Conservation (phyloP, 2,888 invertebrate species). For the Amiota minor region DNA sequence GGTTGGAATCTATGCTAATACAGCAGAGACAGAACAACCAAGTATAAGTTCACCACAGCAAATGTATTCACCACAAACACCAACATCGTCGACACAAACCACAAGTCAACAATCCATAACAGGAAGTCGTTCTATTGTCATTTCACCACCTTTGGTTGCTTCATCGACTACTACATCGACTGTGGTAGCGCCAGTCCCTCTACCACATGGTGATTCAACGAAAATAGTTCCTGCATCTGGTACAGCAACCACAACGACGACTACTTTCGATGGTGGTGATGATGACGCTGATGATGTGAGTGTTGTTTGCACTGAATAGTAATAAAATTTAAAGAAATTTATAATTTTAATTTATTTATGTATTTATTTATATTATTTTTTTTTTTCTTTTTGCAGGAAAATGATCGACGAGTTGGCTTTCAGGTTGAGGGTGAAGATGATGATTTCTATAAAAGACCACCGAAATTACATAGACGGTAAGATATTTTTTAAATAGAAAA, state of each 20-base stretch:
- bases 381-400: slow-evolving; percentile 72
- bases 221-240: slow-evolving; percentile 30
- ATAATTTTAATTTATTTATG: not conserved
- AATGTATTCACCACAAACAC: slow-evolving; percentile 44
- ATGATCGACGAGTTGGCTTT: slow-evolving; percentile 80
- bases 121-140: not conserved
- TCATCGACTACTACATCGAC: slow-evolving; percentile 33
- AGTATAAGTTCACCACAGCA: not conserved
- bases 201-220: slow-evolving; percentile 54
- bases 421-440: slow-evolving; percentile 74
- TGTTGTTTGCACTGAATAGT: too few relatives aligned
- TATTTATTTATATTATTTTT: not conserved
- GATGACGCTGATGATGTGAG: slow-evolving; percentile 80
- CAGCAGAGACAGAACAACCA: slow-evolving; percentile 12
- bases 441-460: slow-evolving; percentile 72
- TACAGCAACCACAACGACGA: slow-evolving; percentile 39
- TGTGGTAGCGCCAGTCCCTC: slow-evolving; percentile 38
- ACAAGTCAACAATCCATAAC: slow-evolving; percentile 16
- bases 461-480: slow-evolving; percentile 73
- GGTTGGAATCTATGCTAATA: slow-evolving; percentile 21
- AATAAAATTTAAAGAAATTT: too few relatives aligned
- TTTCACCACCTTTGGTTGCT: slow-evolving; percentile 1
- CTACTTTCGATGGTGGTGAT: slow-evolving; percentile 72
- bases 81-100: slow-evolving; percentile 44
- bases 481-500: slow-evolving; percentile 7